Conservation (phyloP, 2,113 vertebrate species). For the Pampusana beccarii region DNA sequence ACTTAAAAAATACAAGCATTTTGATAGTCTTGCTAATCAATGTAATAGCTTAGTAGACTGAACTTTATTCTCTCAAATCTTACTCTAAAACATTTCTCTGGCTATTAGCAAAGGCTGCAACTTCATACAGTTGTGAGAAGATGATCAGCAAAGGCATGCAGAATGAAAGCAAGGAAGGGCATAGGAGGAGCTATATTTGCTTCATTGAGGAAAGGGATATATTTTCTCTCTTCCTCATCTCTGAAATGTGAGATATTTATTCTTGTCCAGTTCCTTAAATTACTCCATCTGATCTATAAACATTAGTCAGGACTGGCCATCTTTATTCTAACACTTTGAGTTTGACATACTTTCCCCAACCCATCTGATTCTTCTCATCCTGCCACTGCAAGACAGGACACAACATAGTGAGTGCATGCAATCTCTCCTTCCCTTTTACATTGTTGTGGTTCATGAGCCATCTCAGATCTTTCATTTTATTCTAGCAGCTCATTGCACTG, state of each 20-base stretch:
- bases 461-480: neutral
- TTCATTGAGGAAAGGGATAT: neutral
- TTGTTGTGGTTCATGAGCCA: neutral
- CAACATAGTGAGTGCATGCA: neutral
- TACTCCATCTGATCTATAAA: neutral
- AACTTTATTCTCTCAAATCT: neutral
- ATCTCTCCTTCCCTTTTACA: neutral
- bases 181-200: neutral
- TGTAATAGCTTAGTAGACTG: neutral
- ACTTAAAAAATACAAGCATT: neutral
- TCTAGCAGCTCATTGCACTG: neutral
- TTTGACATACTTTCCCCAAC: neutral
- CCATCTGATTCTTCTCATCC: neutral
- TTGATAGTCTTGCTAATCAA: neutral
- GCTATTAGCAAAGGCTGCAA: neutral
- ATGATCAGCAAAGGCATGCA: neutral
- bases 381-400: neutral
- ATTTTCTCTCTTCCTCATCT: neutral
- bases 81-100: neutral
- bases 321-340: neutral
- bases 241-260: neutral
- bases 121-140: neutral
- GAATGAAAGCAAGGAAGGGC: neutral
- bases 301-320: neutral
- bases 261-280: neutral